Percentiles rank a stretch among this genome's conserved stretches.
Conservation (phyloP, 2,888 invertebrate species). For the Euzetes globulus region DNA sequence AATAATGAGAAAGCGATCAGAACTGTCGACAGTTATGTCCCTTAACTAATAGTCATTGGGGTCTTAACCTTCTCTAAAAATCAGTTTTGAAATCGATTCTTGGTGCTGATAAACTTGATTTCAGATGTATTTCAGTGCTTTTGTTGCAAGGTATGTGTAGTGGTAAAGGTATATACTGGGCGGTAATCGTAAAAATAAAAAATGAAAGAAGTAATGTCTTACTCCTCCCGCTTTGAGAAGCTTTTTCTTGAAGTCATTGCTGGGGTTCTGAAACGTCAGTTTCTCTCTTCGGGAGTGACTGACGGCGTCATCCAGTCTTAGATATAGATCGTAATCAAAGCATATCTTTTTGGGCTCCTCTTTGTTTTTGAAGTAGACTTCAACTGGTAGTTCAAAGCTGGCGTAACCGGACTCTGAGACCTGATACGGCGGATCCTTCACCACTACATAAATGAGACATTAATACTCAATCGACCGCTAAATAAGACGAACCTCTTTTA, state of each 20-base stretch:
- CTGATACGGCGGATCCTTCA: constrained; percentile 81
- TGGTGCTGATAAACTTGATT: no score
- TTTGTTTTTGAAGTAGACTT: constrained; percentile 69
- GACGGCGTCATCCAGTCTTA: constrained; percentile 66
- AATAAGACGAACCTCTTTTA: constrained; percentile 66
- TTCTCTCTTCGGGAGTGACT: constrained; percentile 67
- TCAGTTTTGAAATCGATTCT: no score
- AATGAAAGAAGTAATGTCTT: constrained; percentile 39
- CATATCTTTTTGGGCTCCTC: constrained; percentile 77
- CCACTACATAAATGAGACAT: constrained; percentile 58
- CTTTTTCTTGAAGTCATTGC: constrained; percentile 80
- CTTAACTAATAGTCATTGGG: no score
- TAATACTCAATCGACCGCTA: no score
- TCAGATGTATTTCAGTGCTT: no score
- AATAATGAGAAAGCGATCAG: no score
- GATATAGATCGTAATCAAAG: constrained; percentile 69
- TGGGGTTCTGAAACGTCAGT: constrained; percentile 72
- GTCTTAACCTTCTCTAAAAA: no score
- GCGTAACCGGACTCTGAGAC: constrained; percentile 93
- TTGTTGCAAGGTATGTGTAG: no score
- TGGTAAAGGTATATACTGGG: no score
- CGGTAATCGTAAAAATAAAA: no score
- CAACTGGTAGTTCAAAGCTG: constrained; percentile 80
- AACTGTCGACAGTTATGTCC: no score
- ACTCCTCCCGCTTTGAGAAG: constrained; percentile 78